Evolutionary conservation across 92 coral and sea anemone species (phyloP).

Genomic region (Phymanthus crucifer): DNA sequence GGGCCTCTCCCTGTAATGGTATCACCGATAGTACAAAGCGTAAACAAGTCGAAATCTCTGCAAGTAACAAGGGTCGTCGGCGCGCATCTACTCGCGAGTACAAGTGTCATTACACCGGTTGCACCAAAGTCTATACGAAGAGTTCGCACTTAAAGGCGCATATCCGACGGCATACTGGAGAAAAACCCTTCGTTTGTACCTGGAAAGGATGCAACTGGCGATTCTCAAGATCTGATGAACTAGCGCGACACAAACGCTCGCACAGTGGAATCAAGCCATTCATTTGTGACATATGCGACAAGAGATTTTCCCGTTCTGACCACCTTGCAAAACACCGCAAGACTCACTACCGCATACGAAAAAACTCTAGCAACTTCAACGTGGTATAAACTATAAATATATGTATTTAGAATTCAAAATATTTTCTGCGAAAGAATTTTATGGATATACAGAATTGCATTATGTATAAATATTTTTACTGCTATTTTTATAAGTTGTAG

Average conservation of each 20-base stretch:
- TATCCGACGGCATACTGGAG: conserved; percentile 84
- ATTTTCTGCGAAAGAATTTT: conserved; percentile 13
- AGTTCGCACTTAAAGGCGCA: conserved; percentile 91
- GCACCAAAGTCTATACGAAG: conserved; percentile 83
- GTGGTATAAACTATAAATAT: conserved; percentile 30
- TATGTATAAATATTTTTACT: conserved; percentile 25
- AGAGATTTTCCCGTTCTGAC: conserved; percentile 84
- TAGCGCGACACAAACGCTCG: conserved; percentile 87
- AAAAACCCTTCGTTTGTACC: conserved; percentile 85
- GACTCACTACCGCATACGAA: conserved; percentile 84
- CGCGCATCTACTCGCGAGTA: conserved; percentile 82
- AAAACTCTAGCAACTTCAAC: conserved; percentile 59
- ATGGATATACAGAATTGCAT: conserved; percentile 12
- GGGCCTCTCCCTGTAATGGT: background rate
- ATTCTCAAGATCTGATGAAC: conserved; percentile 85
- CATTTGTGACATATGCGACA: conserved; percentile 86
- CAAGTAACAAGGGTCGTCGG: conserved; percentile 60
- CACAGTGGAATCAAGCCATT: conserved; percentile 92
- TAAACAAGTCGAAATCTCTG: conserved; percentile 18
- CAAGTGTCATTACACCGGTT: conserved; percentile 78
- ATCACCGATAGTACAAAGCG: conserved; percentile 9
- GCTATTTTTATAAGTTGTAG: conserved; percentile 36
- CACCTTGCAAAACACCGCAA: conserved; percentile 89
- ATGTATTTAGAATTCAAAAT: background rate
- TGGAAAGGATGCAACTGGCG: conserved; percentile 94